phyloP scores from a whole-genome alignment of 2,113 vertebrate genomes.

The Petrocephalus zakoni region DNA sequence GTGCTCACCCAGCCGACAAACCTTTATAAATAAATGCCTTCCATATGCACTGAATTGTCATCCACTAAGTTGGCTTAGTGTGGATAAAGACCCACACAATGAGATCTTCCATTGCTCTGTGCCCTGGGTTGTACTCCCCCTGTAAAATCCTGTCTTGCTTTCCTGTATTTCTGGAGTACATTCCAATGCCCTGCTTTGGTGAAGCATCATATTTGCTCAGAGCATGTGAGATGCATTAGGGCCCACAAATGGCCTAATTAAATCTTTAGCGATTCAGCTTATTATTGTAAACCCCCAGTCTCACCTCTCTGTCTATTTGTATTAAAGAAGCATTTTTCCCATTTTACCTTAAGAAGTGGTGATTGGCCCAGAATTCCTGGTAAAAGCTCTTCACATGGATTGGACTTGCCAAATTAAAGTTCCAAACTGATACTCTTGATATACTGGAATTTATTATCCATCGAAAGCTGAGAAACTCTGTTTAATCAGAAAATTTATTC shows the following conservation, averaged over 20 bases:
- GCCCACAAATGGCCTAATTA: not conserved
- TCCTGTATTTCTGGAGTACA: not conserved
- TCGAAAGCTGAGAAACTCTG: not conserved
- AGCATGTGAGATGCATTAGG: constrained; percentile 9
- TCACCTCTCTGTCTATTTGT: not conserved
- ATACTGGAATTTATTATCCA: not conserved
- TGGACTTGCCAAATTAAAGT: not conserved
- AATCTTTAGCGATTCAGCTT: not conserved
- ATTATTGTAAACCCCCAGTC: not conserved
- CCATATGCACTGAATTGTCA: not conserved
- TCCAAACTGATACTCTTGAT: not conserved
- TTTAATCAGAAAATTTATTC: not conserved
- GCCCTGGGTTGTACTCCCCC: constrained; percentile 22
- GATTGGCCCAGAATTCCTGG: not conserved
- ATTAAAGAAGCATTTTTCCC: not conserved
- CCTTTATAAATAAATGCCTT: not conserved
- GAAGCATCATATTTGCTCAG: not conserved
- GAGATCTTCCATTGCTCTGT: constrained; percentile 23
- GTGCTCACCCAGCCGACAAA: not conserved
- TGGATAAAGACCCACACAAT: not conserved
- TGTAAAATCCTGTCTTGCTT: constrained; percentile 4
- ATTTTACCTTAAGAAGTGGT: not conserved
- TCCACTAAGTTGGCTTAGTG: not conserved
- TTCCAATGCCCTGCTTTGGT: not conserved
- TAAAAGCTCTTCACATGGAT: not conserved